Evolutionary conservation across 2,797 vertebrate species (phyloP).

Genomic region (Tapera naevia): DNA sequence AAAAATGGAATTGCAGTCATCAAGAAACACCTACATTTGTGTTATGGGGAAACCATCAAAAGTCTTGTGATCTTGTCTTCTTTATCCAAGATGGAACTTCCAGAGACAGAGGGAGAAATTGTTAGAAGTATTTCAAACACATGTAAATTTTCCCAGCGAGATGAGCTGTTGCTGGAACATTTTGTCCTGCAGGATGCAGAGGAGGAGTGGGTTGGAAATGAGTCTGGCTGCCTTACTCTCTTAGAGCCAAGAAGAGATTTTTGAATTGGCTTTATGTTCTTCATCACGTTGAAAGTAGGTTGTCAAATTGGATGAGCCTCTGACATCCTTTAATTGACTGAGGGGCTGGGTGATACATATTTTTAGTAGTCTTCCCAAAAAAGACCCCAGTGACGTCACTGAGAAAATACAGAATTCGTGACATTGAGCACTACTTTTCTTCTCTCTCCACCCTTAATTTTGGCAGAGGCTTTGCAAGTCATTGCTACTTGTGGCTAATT

Average conservation of each 20-base stretch:
- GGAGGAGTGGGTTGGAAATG: slow-evolving; percentile 61
- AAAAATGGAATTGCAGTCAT: background rate
- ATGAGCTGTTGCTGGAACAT: slow-evolving; percentile 65
- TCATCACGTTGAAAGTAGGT: slow-evolving; percentile 42
- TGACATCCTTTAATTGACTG: slow-evolving; percentile 40
- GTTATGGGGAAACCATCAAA: background rate
- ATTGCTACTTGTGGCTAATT: background rate
- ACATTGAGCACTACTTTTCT: background rate
- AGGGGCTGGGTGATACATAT: background rate
- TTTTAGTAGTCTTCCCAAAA: slow-evolving; percentile 46
- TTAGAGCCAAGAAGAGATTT: slow-evolving; percentile 30
- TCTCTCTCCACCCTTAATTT: background rate
- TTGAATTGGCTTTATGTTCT: slow-evolving; percentile 39
- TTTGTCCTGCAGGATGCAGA: slow-evolving; percentile 62
- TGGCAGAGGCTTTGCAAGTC: background rate
- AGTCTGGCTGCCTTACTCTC: slow-evolving; percentile 55
- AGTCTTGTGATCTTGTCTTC: slow-evolving; percentile 1
- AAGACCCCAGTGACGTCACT: background rate
- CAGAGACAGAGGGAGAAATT: slow-evolving; percentile 38
- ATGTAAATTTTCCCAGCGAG: slow-evolving; percentile 44
- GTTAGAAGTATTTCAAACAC: slow-evolving; percentile 43
- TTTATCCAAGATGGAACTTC: slow-evolving; percentile 30
- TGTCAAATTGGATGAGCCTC: slow-evolving; percentile 53
- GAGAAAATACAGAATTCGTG: slow-evolving; percentile 8
- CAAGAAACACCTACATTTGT: background rate